Conservation (phyloP, 2,797 vertebrate genomes). For the Phyllotis vaccarum region DNA sequence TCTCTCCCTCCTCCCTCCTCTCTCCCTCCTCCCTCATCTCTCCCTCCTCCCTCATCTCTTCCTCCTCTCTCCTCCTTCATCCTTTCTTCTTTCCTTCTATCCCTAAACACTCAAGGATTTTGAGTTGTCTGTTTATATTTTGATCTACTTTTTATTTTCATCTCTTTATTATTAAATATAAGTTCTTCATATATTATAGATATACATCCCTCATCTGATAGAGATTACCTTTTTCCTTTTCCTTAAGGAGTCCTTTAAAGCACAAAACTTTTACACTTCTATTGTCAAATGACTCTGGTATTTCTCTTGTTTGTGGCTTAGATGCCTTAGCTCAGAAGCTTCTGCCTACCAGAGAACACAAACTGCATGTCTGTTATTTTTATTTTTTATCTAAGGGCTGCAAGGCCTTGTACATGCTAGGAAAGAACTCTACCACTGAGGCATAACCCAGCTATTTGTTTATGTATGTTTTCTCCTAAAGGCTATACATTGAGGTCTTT, state of each 20-base stretch:
- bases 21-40: no score
- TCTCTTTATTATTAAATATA: not conserved
- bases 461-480: not conserved
- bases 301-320: slow-evolving; percentile 4
- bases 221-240: not conserved
- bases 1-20: no score
- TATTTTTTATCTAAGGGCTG: not conserved
- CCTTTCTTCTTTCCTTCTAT: not conserved
- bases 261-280: not conserved
- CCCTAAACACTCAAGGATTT: not conserved
- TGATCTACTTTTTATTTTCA: not conserved
- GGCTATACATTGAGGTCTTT: not conserved
- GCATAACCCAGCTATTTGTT: not conserved
- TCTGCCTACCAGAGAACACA: not conserved
- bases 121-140: not conserved
- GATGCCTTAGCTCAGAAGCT: not conserved
- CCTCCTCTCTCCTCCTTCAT: no score
- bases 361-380: not conserved
- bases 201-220: not conserved
- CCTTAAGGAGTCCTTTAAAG: not conserved
- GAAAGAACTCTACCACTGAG: not conserved
- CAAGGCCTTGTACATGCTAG: not conserved
- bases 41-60: no score
- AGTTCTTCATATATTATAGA: not conserved
- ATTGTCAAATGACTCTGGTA: not conserved